Evolutionary conservation across 2,888 invertebrate species (phyloP).

Genomic region (Aphodius granarius): DNA sequence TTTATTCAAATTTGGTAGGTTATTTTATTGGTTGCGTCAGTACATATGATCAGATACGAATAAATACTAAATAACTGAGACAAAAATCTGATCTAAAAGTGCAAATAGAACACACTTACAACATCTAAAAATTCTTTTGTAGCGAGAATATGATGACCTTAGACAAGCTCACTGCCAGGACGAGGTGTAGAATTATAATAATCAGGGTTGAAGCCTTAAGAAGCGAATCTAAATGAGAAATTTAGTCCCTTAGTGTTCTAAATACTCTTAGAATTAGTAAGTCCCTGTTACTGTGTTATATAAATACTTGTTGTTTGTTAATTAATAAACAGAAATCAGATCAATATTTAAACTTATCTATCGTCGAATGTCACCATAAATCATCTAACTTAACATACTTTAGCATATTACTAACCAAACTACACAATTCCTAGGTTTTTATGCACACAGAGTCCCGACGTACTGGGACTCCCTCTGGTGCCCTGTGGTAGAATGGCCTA

Average conservation of each 20-base stretch:
- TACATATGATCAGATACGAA: background rate
- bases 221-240: background rate
- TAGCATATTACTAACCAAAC: constrained; percentile 5
- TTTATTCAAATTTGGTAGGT: background rate
- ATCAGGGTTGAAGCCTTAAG: background rate
- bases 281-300: constrained; percentile 1
- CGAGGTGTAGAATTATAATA: background rate
- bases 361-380: background rate
- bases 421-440: constrained; percentile 50
- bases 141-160: background rate
- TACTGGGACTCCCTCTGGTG: constrained; percentile 54
- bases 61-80: background rate
- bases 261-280: background rate
- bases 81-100: background rate
- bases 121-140: background rate
- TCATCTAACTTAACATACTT: background rate
- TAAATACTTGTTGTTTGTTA: background rate
- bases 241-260: background rate
- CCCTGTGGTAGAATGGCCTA: constrained; percentile 54
- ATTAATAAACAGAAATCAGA: constrained; percentile 2
- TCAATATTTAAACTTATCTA: constrained; percentile 12
- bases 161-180: background rate
- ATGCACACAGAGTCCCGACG: constrained; percentile 56
- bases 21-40: background rate
- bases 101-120: background rate